phyloP scores from a whole-genome alignment of 2,797 vertebrate genomes.

The Enteromius afrohamiltoni region DNA sequence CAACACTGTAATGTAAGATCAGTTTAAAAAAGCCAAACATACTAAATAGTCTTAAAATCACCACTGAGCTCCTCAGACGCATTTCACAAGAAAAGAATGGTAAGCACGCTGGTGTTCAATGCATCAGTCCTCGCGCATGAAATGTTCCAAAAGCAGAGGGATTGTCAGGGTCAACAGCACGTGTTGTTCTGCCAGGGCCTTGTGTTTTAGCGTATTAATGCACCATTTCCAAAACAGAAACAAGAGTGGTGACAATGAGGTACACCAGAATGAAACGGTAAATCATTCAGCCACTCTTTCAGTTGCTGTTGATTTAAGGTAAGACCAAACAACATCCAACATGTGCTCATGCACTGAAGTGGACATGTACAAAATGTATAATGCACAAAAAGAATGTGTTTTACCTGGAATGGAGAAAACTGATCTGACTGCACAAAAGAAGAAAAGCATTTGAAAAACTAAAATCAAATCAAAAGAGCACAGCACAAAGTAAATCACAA shows the following conservation, averaged over 20 bases:
- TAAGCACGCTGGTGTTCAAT: slow-evolving; percentile 38
- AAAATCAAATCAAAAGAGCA: not conserved
- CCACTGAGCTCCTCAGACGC: slow-evolving; percentile 25
- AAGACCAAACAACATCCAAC: slow-evolving; percentile 12
- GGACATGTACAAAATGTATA: not conserved
- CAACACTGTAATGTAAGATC: slow-evolving; percentile 29
- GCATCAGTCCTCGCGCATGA: slow-evolving; percentile 39
- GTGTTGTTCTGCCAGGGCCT: slow-evolving; percentile 40
- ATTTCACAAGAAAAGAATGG: slow-evolving; percentile 47
- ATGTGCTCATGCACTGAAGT: not conserved
- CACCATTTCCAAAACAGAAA: slow-evolving; percentile 40
- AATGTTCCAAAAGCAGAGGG: slow-evolving; percentile 35
- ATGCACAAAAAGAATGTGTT: not conserved
- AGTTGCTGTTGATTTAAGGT: slow-evolving; percentile 38
- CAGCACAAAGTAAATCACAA: not conserved
- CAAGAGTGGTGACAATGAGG: slow-evolving; percentile 12
- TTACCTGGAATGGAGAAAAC: not conserved
- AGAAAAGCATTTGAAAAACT: not conserved
- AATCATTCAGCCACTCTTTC: slow-evolving; percentile 20
- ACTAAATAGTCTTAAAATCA: slow-evolving; percentile 31
- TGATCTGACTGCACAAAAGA: not conserved
- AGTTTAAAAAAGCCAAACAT: slow-evolving; percentile 23
- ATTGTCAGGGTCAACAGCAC: slow-evolving; percentile 38
- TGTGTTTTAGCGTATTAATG: slow-evolving; percentile 27
- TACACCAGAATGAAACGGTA: not conserved